Evolutionary conservation across 2,797 vertebrate genomes (phyloP), one percentile per base, ranked within the genome.

Genomic region (Falco naumanni): DNA sequence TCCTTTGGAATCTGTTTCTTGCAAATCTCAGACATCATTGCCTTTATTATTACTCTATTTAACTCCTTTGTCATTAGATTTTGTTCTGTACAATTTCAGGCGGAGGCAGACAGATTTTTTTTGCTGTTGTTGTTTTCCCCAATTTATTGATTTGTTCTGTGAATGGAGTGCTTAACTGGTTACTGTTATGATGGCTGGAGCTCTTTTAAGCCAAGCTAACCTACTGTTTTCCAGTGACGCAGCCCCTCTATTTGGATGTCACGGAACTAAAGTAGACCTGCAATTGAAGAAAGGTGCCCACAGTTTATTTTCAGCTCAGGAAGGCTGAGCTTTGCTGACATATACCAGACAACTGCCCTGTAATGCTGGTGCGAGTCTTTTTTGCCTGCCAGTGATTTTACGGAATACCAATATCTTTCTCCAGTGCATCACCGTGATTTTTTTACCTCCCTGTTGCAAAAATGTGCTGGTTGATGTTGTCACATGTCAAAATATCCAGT

Each of bases 401-500:
- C 54, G 22, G 37, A 87, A 87, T 33, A 87, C 31, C 29, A 87
- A 12, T 80, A 74, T 83, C 57, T 71, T 92, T 89, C 48, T 85
- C n/a, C 28, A 63, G 53, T 68, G 43, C 65, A 80, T 86, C 51
- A 37, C 48, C 63, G 37, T 19, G 41, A 74, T 84, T 81, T 87
- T 80, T 91, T 79, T 72, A n/a, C 54, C 24, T 84, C 20, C 10
- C 33, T 33, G 18, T 71, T 83, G 59, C 72, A 96, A 91, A 96
- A 95, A 76, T 85, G 34, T 71, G n/a, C 71, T 93, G 18, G 63
- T 43, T 89, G 84, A 47, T 81, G 48, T 60, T 94, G 89, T 88
- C 91, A 87, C 59, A 81, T 88, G 75, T 95, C 93, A 96, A 88
- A 96, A 96, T 92, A 89, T 31, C 51, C 57, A 57, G 37, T 87